Conservation (phyloP, 2,113 vertebrate genomes). For the Corydoras sp. region DNA sequence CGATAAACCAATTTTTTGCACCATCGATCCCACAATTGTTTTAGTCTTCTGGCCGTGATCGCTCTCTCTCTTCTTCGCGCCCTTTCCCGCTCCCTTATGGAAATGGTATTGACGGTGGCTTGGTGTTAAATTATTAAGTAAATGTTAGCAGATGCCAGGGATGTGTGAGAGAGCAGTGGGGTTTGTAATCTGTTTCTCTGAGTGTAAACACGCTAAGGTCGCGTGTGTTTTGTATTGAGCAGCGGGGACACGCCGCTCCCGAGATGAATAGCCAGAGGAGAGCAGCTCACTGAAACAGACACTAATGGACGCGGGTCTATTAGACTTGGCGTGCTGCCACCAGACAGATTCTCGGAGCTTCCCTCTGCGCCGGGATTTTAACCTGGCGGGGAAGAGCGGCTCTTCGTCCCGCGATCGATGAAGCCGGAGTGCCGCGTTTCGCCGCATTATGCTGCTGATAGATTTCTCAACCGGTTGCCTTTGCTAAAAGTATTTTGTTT, state of each 20-base stretch:
- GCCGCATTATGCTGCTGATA: slow-evolving; percentile 47
- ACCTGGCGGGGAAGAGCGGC: slow-evolving; percentile 41
- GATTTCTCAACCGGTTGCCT: slow-evolving; percentile 44
- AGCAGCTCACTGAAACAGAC: slow-evolving; percentile 43
- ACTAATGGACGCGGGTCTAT: slow-evolving; percentile 39
- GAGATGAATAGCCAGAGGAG: slow-evolving; percentile 40
- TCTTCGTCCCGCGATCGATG: slow-evolving; percentile 58
- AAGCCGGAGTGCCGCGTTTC: slow-evolving; percentile 51
- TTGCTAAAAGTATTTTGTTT: slow-evolving; percentile 62
- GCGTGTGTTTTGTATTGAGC: slow-evolving; percentile 41
- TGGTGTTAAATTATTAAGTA: slow-evolving; percentile 77
- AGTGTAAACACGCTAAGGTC: slow-evolving; percentile 46
- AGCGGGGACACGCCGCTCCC: slow-evolving; percentile 30
- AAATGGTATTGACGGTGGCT: slow-evolving; percentile 63
- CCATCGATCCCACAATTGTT: slow-evolving; percentile 75
- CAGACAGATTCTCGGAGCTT: slow-evolving; percentile 30
- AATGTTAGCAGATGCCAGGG: slow-evolving; percentile 63
- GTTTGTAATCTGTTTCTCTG: slow-evolving; percentile 28
- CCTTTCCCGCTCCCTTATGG: slow-evolving; percentile 53
- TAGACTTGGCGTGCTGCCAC: slow-evolving; percentile 37
- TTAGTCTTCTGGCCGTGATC: slow-evolving; percentile 48
- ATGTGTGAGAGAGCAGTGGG: slow-evolving; percentile 28
- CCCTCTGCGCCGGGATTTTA: slow-evolving; percentile 31
- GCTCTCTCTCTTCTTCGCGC: slow-evolving; percentile 38
- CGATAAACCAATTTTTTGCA: slow-evolving; percentile 81